Conservation (phyloP, 1,140 invertebrate species). For the Calliopsis andreniformis region DNA sequence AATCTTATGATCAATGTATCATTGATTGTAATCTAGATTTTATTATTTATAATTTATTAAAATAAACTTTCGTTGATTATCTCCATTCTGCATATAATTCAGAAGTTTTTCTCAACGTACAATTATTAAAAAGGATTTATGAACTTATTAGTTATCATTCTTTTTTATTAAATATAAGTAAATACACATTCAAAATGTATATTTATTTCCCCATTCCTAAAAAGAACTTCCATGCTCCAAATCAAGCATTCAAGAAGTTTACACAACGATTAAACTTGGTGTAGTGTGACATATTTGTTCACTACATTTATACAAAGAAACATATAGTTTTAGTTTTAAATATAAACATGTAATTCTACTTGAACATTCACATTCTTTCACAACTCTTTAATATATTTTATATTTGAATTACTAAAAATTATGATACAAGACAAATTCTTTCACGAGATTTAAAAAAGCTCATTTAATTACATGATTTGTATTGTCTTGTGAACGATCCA, state of each 20-base stretch:
- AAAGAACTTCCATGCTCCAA: slow-evolving; percentile 19
- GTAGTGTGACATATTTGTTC: slow-evolving; percentile 5
- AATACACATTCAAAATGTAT: slow-evolving; percentile 42
- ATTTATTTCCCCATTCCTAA: slow-evolving; percentile 17
- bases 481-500: slow-evolving; percentile 59
- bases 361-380: slow-evolving; percentile 40
- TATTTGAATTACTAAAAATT: slow-evolving; percentile 43
- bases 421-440: slow-evolving; percentile 48
- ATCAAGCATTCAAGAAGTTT: slow-evolving; percentile 3
- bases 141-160: not conserved
- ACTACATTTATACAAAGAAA: slow-evolving; percentile 45
- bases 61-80: not conserved
- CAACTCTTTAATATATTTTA: slow-evolving; percentile 47
- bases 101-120: not conserved
- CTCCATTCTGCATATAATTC: not conserved
- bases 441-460: slow-evolving; percentile 12
- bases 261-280: slow-evolving; percentile 7
- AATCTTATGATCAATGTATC: not conserved
- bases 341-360: slow-evolving; percentile 32
- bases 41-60: not conserved
- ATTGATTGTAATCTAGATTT: not conserved
- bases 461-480: slow-evolving; percentile 45
- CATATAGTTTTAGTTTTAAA: slow-evolving; percentile 32
- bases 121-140: slow-evolving; percentile 19
- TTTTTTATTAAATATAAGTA: slow-evolving; percentile 54